Percentiles rank a stretch among this genome's conserved stretches.
Evolutionary conservation across 2,888 invertebrate species (phyloP).

Genomic region (Listrodromus nycthemerus): DNA sequence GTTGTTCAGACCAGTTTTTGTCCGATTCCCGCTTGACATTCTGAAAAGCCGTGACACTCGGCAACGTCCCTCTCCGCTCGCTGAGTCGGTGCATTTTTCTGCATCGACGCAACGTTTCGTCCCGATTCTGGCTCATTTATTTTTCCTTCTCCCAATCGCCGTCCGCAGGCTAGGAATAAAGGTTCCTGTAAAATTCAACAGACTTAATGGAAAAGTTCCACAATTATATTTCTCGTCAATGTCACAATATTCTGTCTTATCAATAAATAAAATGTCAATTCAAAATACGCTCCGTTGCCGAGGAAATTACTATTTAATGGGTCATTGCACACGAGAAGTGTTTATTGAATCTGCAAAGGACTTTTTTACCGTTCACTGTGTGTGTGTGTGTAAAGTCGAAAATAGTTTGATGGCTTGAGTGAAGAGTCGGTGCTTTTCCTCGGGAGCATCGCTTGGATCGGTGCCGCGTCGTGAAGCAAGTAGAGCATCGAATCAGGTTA

Average conservation of each 20-base stretch:
- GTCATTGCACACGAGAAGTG: neutral
- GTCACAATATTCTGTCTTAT: too few relatives aligned
- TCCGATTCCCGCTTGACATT: conserved; percentile 27
- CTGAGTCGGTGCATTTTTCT: conserved; percentile 1
- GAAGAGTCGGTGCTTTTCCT: conserved; percentile 12
- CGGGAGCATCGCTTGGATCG: conserved; percentile 54
- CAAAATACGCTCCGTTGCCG: neutral
- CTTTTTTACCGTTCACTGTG: neutral
- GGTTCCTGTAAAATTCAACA: too few relatives aligned
- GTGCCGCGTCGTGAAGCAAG: conserved; percentile 68
- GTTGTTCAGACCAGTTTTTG: conserved; percentile 38
- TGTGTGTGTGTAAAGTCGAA: neutral
- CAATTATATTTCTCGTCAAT: too few relatives aligned
- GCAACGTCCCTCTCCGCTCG: conserved; percentile 17
- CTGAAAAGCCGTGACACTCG: conserved; percentile 37
- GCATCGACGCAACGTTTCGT: neutral
- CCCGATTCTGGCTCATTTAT: conserved; percentile 13
- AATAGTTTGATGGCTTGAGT: neutral
- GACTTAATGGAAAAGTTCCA: too few relatives aligned
- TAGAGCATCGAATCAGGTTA: conserved; percentile 71
- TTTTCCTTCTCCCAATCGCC: neutral
- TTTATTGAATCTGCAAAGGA: neutral
- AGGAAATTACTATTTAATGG: neutral
- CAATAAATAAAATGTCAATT: neutral
- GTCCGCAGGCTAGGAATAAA: too few relatives aligned